Evolutionary conservation across 2,888 invertebrate species (phyloP).

Genomic region (Phalangium opilio): DNA sequence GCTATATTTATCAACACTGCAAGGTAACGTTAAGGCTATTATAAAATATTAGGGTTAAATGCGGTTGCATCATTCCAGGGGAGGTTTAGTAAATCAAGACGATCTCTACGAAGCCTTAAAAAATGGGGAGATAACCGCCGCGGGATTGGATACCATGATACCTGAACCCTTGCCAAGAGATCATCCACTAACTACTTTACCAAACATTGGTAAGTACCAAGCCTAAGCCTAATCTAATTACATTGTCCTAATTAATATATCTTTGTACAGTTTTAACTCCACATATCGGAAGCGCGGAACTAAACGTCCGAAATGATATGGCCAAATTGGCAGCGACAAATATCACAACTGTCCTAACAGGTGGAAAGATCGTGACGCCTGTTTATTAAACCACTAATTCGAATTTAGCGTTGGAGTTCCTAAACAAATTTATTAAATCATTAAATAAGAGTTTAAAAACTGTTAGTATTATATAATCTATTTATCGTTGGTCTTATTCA

Average conservation of each 20-base stretch:
- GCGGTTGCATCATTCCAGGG: constrained; percentile 32
- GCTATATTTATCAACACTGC: constrained; percentile 79
- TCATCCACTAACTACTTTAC: constrained; percentile 57
- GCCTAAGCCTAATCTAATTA: background rate
- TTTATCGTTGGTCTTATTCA: too few relatives aligned
- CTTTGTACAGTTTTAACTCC: constrained; percentile 30
- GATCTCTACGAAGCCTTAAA: constrained; percentile 59
- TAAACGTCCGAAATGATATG: constrained; percentile 6
- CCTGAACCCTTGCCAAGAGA: constrained; percentile 76
- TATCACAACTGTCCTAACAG: constrained; percentile 6
- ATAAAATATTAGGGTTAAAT: too few relatives aligned
- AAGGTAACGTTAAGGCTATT: constrained; percentile 15
- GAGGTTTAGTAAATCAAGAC: constrained; percentile 48
- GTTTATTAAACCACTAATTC: background rate
- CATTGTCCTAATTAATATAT: too few relatives aligned
- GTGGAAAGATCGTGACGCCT: constrained; percentile 6
- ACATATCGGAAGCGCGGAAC: constrained; percentile 11
- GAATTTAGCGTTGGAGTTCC: too few relatives aligned
- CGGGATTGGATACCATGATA: constrained; percentile 78
- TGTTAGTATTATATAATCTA: too few relatives aligned
- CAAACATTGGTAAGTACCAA: constrained; percentile 54
- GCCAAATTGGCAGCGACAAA: constrained; percentile 10
- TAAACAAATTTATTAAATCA: too few relatives aligned
- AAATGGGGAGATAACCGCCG: constrained; percentile 53
- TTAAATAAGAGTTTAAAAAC: too few relatives aligned